Percentiles rank a stretch among this genome's conserved stretches.
phyloP scores from a whole-genome alignment of 2,797 vertebrate genomes.

The Chromis chromis region DNA sequence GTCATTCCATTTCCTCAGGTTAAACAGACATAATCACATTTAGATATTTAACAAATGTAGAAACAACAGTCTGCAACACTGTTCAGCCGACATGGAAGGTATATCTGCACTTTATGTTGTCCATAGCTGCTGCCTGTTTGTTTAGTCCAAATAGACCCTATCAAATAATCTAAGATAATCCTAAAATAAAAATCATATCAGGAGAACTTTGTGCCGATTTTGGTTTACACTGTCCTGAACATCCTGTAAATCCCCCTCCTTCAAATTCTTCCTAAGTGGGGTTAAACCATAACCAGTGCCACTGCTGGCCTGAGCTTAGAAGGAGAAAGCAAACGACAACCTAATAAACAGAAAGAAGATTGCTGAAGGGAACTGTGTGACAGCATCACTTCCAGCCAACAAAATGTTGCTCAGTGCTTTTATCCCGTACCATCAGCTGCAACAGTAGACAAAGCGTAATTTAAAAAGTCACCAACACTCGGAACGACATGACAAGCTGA shows the following conservation, averaged over 20 bases:
- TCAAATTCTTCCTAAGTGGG: neutral
- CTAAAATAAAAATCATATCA: neutral
- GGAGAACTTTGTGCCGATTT: neutral
- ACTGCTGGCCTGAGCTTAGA: neutral
- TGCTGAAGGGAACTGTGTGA: conserved; percentile 1
- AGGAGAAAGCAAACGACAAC: neutral
- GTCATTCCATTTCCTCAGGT: neutral
- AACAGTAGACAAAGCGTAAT: neutral
- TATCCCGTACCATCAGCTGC: neutral
- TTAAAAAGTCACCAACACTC: neutral
- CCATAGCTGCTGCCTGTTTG: conserved; percentile 1
- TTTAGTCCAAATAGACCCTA: neutral
- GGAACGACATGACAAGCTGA: conserved; percentile 1
- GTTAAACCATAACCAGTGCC: neutral
- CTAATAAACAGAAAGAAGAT: neutral
- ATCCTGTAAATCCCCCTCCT: neutral
- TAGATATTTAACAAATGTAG: conserved; percentile 14
- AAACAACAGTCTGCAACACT: conserved; percentile 12
- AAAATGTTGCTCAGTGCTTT: conserved; percentile 6
- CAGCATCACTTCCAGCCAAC: neutral
- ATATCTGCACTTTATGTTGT: neutral
- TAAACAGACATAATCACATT: conserved; percentile 10
- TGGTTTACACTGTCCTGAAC: neutral
- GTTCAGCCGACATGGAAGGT: neutral
- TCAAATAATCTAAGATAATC: neutral